Evolutionary conservation across 37 sponge, comb jelly and placozoan species (phyloP).

Genomic region (Chondrilla cf. caribensis): DNA sequence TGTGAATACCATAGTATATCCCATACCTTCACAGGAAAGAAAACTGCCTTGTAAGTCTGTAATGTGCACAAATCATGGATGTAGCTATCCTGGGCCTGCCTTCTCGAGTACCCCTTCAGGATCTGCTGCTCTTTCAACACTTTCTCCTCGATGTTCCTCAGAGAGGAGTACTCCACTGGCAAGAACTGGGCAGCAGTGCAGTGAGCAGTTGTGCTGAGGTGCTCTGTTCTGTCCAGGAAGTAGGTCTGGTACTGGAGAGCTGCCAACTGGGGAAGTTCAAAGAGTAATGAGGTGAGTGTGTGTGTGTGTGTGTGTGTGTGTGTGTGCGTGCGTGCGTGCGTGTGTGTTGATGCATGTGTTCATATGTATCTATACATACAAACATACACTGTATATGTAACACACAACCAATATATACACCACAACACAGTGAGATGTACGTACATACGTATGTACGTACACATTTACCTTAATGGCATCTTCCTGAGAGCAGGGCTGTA

Average conservation of each 20-base stretch:
- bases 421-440: conserved; percentile 13
- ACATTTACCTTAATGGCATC: conserved; percentile 49
- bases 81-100: conserved; percentile 45
- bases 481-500: conserved; percentile 46
- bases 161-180: conserved; percentile 54
- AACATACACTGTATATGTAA: neutral
- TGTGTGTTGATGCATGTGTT: neutral
- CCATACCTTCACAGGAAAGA: conserved; percentile 73
- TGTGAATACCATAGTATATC: no score
- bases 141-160: conserved; percentile 58
- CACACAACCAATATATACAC: neutral
- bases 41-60: conserved; percentile 39
- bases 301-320: conserved; percentile 13
- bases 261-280: conserved; percentile 29
- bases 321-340: neutral
- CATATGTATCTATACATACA: neutral
- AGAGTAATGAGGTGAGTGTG: no score
- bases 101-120: conserved; percentile 24
- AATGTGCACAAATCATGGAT: conserved; percentile 27
- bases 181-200: conserved; percentile 66
- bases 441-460: conserved; percentile 6
- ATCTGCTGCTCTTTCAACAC: conserved; percentile 63
- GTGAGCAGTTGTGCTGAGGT: conserved; percentile 25
- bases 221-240: conserved; percentile 68
- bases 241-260: conserved; percentile 83